Conservation (phyloP, 2,797 vertebrate genomes). For the Picus viridis region DNA sequence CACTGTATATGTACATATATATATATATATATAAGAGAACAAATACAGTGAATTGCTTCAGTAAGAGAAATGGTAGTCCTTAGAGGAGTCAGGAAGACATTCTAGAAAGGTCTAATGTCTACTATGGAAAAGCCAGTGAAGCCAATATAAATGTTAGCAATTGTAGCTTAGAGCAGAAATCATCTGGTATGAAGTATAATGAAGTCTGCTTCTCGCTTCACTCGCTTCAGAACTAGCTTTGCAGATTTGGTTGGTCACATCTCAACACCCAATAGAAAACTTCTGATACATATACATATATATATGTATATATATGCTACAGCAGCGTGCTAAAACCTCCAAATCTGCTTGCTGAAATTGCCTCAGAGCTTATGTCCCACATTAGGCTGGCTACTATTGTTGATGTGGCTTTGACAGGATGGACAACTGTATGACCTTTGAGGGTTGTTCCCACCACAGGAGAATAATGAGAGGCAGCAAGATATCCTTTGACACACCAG, state of each 20-base stretch:
- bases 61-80: background rate
- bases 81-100: background rate
- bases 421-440: conserved; percentile 3
- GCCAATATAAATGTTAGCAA: background rate
- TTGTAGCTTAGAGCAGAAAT: background rate
- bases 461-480: background rate
- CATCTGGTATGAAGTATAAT: background rate
- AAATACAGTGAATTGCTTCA: background rate
- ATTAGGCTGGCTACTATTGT: background rate
- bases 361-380: conserved; percentile 3
- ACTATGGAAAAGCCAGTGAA: background rate
- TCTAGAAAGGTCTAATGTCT: background rate
- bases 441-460: background rate
- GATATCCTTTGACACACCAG: background rate
- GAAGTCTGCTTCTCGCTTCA: background rate
- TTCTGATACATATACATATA: background rate
- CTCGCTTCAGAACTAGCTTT: conserved; percentile 1
- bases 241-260: background rate
- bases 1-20: background rate
- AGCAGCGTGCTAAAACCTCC: background rate
- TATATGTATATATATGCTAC: background rate
- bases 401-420: conserved; percentile 3
- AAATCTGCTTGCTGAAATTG: background rate
- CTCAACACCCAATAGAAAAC: background rate
- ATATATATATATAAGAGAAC: background rate